These are phyloP conservation scores for Tenthredo scrophulariae DNA, from an alignment of 2,888 invertebrate species.

Conservation along the genomic window DNA sequence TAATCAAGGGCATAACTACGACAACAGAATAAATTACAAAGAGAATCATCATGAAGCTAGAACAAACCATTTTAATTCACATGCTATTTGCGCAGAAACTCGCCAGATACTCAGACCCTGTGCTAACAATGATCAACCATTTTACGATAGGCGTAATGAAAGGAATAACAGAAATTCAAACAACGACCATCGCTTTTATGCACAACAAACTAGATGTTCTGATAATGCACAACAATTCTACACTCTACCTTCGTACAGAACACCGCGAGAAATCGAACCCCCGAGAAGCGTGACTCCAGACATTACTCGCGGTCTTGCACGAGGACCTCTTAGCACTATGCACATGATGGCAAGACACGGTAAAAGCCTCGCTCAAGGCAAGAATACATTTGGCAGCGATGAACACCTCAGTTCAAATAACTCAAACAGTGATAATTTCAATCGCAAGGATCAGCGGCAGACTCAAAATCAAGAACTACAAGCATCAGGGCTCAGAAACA, in stretches of 20 bases:
- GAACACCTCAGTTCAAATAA: neutral
- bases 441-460: slow-evolving; percentile 12
- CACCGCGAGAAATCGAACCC: slow-evolving; percentile 76
- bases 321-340: slow-evolving; percentile 67
- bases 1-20: slow-evolving; percentile 11
- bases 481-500: slow-evolving; percentile 9
- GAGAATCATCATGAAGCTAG: slow-evolving; percentile 3
- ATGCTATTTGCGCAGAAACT: neutral
- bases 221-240: slow-evolving; percentile 70
- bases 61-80: neutral
- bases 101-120: slow-evolving; percentile 19
- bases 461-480: neutral
- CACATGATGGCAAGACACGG: slow-evolving; percentile 72
- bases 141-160: neutral
- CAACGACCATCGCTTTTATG: neutral
- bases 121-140: slow-evolving; percentile 6
- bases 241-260: slow-evolving; percentile 79
- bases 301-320: slow-evolving; percentile 78
- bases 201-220: neutral
- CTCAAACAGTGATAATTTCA: neutral
- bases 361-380: slow-evolving; percentile 52
- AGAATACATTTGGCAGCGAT: slow-evolving; percentile 14
- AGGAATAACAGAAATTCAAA: slow-evolving; percentile 3
- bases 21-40: slow-evolving; percentile 24
- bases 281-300: slow-evolving; percentile 80